Evolutionary conservation across 2,888 invertebrate genomes (phyloP).

Genomic region (Drosophila yooni): DNA sequence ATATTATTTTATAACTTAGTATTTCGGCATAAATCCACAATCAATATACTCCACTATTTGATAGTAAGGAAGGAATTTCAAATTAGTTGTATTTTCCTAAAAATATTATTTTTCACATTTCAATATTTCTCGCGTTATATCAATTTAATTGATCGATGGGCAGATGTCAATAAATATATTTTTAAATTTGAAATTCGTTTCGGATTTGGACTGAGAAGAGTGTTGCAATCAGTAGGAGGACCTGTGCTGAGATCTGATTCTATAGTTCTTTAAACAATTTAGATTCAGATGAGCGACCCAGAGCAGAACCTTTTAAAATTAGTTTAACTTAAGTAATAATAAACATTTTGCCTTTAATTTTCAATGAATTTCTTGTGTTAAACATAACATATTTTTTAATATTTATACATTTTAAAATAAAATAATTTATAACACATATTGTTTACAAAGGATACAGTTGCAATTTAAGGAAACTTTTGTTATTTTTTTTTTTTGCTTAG

Average conservation of each 20-base stretch:
- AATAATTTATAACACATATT: conserved; percentile 63
- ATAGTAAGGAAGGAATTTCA: neutral
- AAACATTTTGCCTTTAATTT: conserved; percentile 49
- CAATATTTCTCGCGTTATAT: neutral
- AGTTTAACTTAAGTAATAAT: conserved; percentile 41
- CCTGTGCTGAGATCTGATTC: neutral
- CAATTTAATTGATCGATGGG: neutral
- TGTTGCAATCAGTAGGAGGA: neutral
- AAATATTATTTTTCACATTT: neutral
- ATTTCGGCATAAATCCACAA: neutral
- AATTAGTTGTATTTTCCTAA: neutral
- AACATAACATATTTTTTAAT: conserved; percentile 56
- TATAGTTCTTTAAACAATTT: neutral
- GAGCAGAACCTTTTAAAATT: neutral
- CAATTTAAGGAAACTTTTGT: conserved; percentile 52
- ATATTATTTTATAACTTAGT: neutral
- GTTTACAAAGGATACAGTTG: conserved; percentile 32
- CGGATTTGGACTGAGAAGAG: neutral
- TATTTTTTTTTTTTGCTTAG: conserved; percentile 53
- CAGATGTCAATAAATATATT: neutral
- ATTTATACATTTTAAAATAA: conserved; percentile 70
- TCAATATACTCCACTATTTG: neutral
- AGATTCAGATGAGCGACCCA: neutral
- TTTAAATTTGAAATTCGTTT: neutral
- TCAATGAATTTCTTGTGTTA: conserved; percentile 63